These are phyloP conservation scores for Endomychus coccineus DNA, from an alignment of 2,888 invertebrate genomes.

Conservation along the genomic window DNA sequence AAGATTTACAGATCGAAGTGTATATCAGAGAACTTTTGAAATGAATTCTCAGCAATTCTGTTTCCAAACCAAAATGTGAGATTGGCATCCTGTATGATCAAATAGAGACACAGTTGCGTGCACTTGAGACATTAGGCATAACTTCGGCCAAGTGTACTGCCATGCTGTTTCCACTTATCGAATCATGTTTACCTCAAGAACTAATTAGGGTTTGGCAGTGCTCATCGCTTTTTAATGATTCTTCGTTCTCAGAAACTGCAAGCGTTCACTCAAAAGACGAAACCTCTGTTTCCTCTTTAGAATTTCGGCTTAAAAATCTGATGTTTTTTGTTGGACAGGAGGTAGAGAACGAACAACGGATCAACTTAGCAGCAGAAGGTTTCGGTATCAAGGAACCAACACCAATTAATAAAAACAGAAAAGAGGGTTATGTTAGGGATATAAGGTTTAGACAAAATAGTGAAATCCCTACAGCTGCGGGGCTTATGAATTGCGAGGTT, in stretches of 20 bases:
- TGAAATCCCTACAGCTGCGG: slow-evolving; percentile 8
- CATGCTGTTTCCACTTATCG: slow-evolving; percentile 31
- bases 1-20: slow-evolving; percentile 27
- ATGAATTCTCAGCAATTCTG: slow-evolving; percentile 25
- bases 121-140: slow-evolving; percentile 27
- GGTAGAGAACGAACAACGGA: not conserved
- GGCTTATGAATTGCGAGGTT: slow-evolving; percentile 6
- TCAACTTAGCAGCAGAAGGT: too few relatives aligned
- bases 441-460: too few relatives aligned
- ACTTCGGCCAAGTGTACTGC: slow-evolving; percentile 28
- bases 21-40: slow-evolving; percentile 26
- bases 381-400: too few relatives aligned
- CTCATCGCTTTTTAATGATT: not conserved
- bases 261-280: too few relatives aligned
- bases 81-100: slow-evolving; percentile 25
- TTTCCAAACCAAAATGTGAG: slow-evolving; percentile 14
- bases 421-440: too few relatives aligned
- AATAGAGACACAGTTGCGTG: slow-evolving; percentile 28
- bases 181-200: slow-evolving; percentile 27
- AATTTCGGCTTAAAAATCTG: not conserved
- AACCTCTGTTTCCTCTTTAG: too few relatives aligned
- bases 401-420: too few relatives aligned
- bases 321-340: not conserved
- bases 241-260: too few relatives aligned
- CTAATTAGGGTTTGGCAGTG: not conserved